Evolutionary conservation across 92 coral and sea anemone genomes (phyloP), one percentile per base, ranked within the genome.

Genomic region (Isaurus tuberculatus): DNA sequence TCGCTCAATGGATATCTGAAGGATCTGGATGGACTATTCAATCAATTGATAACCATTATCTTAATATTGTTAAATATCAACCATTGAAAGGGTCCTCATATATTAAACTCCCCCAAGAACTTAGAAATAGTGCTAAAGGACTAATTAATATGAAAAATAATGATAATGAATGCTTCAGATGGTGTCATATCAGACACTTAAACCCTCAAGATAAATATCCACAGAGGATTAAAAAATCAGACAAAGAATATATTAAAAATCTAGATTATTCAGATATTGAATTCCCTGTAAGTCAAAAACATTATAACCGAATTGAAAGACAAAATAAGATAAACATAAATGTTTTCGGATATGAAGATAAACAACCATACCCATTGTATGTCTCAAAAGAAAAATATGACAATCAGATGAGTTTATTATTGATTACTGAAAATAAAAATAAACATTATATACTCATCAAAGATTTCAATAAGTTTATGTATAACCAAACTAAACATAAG

Each of bases 321-420:
- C 86, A 80, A 13, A 91, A 88, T 11, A 60, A 36, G 0, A 88
- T 85, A 0, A 70, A 17, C 5, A 82, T 91, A 0, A 70, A 70
- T 27, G 88, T 86, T 9, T 91, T 88, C 22, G 90, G 89, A 3
- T 88, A 88, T 70, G 89, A 85, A n/a, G n/a, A 60, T 48, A 72
- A 53, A 48, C 72, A 88, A 40, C 43, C 77, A 70, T 88, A 3
- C 43, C 91, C 91, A 1, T 73, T 91, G 0, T 65, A 84, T 16
- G 30, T 85, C 0, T 88, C 89, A 16, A 85, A 80, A 13, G 89
- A 91, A 66, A 66, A 29, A 13, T 83, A 2, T 66, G 58, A 32
- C 0, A 53, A 89, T 22, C 78, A 55, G 0, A 37, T 86, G 63
- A 43, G 82, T 10, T 33, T 90, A 43, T 19, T 89, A 31, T 25